A percentile compares a stretch with the other conserved stretches of the same genome.
These are phyloP conservation scores for Coregonus sp. DNA, from an alignment of 2,797 vertebrate species.

Conservation along the genomic window DNA sequence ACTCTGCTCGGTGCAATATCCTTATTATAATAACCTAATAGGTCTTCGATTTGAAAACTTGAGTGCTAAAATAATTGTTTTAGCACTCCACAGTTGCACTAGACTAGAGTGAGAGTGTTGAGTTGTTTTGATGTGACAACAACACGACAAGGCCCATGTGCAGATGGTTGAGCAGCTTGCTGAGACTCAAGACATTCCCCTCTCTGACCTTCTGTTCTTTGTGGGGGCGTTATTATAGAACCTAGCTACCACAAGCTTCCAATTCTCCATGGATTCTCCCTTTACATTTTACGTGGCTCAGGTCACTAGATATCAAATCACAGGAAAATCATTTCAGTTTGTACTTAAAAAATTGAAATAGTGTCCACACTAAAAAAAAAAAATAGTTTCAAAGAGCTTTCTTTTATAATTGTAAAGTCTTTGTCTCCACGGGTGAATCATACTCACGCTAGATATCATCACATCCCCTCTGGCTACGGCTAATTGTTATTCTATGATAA, in stretches of 20 bases:
- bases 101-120: not conserved
- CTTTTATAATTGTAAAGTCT: not conserved
- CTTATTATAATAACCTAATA: not conserved
- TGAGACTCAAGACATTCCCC: slow-evolving; percentile 36
- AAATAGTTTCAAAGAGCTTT: not conserved
- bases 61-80: not conserved
- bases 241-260: slow-evolving; percentile 27
- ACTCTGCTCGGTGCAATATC: not conserved
- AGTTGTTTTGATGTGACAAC: slow-evolving; percentile 1
- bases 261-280: slow-evolving; percentile 36
- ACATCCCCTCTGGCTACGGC: slow-evolving; percentile 41
- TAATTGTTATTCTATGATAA: slow-evolving; percentile 25
- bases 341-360: too few species aligned
- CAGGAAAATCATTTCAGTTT: not conserved
- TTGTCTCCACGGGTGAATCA: not conserved
- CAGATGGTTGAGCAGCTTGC: slow-evolving; percentile 72
- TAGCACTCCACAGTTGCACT: not conserved
- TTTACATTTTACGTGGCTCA: slow-evolving; percentile 33
- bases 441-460: not conserved
- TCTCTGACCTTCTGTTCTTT: slow-evolving; percentile 54
- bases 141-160: slow-evolving; percentile 18
- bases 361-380: not conserved
- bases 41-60: not conserved
- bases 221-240: slow-evolving; percentile 23
- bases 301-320: slow-evolving; percentile 51